Conservation (phyloP, 1,140 invertebrate species). For the Tetranychus urticae region DNA sequence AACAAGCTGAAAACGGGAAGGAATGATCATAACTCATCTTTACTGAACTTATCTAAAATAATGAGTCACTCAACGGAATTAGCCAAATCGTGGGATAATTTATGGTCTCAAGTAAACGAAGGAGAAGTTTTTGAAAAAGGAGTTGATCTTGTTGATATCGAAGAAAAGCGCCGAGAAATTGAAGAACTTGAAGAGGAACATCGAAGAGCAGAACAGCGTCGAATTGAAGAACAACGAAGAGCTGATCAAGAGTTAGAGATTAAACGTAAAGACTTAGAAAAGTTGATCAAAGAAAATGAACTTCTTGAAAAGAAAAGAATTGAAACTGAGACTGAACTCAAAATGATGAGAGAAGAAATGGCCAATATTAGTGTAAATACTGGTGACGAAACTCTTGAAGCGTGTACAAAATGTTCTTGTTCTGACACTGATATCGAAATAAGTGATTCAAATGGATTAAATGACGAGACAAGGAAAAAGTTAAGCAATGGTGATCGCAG, state of each 20-base stretch:
- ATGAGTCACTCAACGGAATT: conserved; percentile 59
- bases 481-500: background rate
- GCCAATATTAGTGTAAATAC: background rate
- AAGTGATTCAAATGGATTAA: too few relatives aligned
- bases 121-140: background rate
- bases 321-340: conserved; percentile 16
- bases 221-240: conserved; percentile 12
- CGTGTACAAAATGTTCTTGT: background rate
- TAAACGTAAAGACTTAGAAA: conserved; percentile 13
- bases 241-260: conserved; percentile 15
- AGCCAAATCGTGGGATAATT: conserved; percentile 30
- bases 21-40: conserved; percentile 19
- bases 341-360: conserved; percentile 8
- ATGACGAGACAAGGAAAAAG: background rate
- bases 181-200: conserved; percentile 17
- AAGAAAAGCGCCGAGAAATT: conserved; percentile 15
- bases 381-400: background rate
- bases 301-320: conserved; percentile 2
- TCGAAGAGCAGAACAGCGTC: conserved; percentile 1
- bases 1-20: conserved; percentile 48
- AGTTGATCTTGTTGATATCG: conserved; percentile 1
- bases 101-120: background rate
- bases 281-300: conserved; percentile 14
- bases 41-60: conserved; percentile 23
- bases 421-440: too few relatives aligned